Evolutionary conservation across 2,113 vertebrate species (phyloP).

Genomic region (Corvus moneduloides): DNA sequence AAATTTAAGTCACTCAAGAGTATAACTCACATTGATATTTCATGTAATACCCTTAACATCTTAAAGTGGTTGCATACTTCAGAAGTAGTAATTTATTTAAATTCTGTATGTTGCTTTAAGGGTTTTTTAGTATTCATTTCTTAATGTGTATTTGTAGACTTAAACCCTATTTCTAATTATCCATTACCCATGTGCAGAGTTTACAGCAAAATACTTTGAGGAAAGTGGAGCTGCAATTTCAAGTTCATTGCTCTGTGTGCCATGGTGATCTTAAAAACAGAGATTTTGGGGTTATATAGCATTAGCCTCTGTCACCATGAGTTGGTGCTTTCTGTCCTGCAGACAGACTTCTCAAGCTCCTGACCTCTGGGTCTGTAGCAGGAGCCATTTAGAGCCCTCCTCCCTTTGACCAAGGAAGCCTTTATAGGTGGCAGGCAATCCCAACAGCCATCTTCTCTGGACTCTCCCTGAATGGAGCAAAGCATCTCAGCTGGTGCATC

Average conservation of each 20-base stretch:
- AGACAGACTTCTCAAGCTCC: not conserved
- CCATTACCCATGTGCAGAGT: not conserved
- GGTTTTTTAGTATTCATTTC: not conserved
- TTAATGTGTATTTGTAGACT: not conserved
- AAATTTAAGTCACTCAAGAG: not conserved
- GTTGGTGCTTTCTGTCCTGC: not conserved
- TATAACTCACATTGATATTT: not conserved
- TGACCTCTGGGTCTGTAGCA: not conserved
- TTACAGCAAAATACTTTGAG: not conserved
- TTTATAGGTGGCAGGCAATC: not conserved
- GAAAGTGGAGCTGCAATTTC: not conserved
- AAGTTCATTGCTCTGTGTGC: not conserved
- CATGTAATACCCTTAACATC: not conserved
- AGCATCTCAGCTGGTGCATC: not conserved
- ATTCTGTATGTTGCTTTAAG: not conserved
- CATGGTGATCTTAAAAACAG: not conserved
- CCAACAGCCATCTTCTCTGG: not conserved
- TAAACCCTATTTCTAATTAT: not conserved
- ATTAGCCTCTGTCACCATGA: not conserved
- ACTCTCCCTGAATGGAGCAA: not conserved
- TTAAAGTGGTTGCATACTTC: not conserved
- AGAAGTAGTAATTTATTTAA: slow-evolving; percentile 12
- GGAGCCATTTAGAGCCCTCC: not conserved
- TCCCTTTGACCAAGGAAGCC: not conserved
- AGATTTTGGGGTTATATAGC: not conserved